Evolutionary conservation across 1,140 invertebrate genomes (phyloP).

Genomic region (Lasioglossum albipes): DNA sequence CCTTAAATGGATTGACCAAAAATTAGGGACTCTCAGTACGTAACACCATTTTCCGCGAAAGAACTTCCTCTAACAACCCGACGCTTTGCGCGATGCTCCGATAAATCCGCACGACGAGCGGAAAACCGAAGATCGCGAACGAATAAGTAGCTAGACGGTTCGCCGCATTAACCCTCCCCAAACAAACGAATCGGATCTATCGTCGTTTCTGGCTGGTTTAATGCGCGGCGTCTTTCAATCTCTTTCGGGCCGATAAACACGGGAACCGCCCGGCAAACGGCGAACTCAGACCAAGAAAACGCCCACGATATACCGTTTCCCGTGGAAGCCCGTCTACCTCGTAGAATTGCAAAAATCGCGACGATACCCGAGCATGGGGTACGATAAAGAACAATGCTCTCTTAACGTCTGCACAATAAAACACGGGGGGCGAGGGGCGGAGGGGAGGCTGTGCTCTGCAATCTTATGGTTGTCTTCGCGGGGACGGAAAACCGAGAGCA

Average conservation of each 20-base stretch:
- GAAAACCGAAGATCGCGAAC: too few relatives aligned
- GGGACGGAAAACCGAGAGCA: constrained; percentile 58
- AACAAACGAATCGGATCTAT: not conserved
- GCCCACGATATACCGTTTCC: not conserved
- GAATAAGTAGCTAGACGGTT: too few relatives aligned
- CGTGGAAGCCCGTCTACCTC: not conserved
- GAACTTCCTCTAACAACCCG: too few relatives aligned
- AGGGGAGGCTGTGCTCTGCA: not conserved
- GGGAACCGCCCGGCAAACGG: not conserved
- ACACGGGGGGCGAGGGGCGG: not conserved
- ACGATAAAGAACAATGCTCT: constrained; percentile 44
- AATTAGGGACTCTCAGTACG: too few relatives aligned
- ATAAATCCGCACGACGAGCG: too few relatives aligned
- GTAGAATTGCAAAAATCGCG: constrained; percentile 44
- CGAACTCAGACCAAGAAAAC: not conserved
- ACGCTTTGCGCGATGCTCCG: too few relatives aligned
- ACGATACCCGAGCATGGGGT: not conserved
- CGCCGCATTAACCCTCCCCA: too few relatives aligned
- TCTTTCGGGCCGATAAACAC: constrained; percentile 17
- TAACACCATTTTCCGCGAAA: too few relatives aligned
- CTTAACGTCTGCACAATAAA: constrained; percentile 42
- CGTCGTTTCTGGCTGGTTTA: not conserved
- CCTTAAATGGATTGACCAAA: too few relatives aligned
- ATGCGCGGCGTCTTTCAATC: constrained; percentile 20
- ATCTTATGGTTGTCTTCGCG: constrained; percentile 1